phyloP scores from a whole-genome alignment of 2,888 invertebrate genomes.

The Tachina lurida region DNA sequence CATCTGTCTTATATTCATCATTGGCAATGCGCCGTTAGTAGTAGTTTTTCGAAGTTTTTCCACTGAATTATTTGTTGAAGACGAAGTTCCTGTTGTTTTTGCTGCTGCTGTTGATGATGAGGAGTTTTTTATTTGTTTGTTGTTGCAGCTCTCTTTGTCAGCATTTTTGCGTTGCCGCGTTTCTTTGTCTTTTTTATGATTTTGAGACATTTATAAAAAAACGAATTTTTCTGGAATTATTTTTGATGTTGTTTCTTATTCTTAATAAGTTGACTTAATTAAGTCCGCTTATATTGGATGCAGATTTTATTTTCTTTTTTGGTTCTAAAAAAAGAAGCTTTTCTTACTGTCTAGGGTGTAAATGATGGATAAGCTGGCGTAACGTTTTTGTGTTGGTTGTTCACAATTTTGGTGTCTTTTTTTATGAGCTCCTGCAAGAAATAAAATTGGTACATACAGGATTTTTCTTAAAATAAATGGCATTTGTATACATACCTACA shows the following conservation, averaged over 20 bases:
- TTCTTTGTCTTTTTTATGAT: conserved; percentile 77
- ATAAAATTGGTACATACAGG: neutral
- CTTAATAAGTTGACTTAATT: conserved; percentile 23
- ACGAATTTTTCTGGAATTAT: conserved; percentile 6
- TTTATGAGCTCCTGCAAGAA: conserved; percentile 5
- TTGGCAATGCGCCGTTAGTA: conserved; percentile 58
- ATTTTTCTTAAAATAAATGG: too few species aligned
- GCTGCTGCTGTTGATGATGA: conserved; percentile 29
- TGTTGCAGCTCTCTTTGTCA: conserved; percentile 71
- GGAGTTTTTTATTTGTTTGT: conserved; percentile 72
- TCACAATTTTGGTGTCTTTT: neutral
- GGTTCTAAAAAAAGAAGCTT: neutral
- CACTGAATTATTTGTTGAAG: conserved; percentile 72
- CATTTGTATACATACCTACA: too few species aligned
- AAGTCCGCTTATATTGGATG: conserved; percentile 15
- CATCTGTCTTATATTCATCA: conserved; percentile 70
- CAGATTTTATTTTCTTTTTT: conserved; percentile 1
- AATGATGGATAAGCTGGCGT: neutral
- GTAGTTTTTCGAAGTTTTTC: conserved; percentile 67
- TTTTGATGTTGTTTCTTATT: neutral
- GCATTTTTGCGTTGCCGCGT: conserved; percentile 73
- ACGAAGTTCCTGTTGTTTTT: conserved; percentile 11
- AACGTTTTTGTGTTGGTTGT: neutral
- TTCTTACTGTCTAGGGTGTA: neutral
- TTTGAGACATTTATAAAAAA: conserved; percentile 79